Base-by-base conservation (phyloP, 1,140 invertebrate species). In the Antheraea pernyi region DNA sequence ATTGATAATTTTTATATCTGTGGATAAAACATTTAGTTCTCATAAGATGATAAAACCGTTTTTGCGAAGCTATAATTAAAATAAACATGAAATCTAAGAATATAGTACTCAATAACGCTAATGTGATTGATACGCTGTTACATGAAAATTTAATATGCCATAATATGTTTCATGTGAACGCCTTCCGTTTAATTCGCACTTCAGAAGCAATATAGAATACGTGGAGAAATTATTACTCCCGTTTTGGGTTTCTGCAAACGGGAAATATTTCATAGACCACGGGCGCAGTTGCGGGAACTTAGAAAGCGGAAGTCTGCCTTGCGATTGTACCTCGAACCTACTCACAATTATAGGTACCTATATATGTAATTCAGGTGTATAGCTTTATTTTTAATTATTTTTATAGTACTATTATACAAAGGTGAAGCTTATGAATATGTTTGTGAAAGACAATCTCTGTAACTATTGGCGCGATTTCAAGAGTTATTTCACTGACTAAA, bases 201-300 rank as follows among this genome's bases (percentile, higher is more conserved):
- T 53, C 11, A 53, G 46, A 53, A 53, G 60, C 60, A 61, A 61
- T 53, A 53, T 65, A 46, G 46, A 65, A 65, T 19, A 65, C 46
- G 64, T 65, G 37, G 46, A 65, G 39, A 65, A 65, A 53, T 65
- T 65, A 63, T 37, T 37, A 37, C 37, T 37, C 30, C 16, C 10
- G 61, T 30, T 63, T 30, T 63, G 37, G 37, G 64, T 19, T 64
- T 37, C 30, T 65, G 18, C 19, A 53, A 48, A 65, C 39, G 37
- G 65, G 65, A 67, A 67, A 67, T 67, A 58, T 67, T 58, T 67
- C 65, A 67, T 67, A 59, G 53, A 67, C 10, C 19, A 53, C 48
- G 58, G 59, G 65, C 48, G 48, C 65, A 59, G 65, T 67, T 67
- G 65, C 42, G 65, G 65, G 19, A 36, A 58, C 48, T 22, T 67